Percentiles rank a stretch among this genome's conserved stretches.
phyloP scores from a whole-genome alignment of 2,113 vertebrate genomes.

The Dromiciops gliroides region DNA sequence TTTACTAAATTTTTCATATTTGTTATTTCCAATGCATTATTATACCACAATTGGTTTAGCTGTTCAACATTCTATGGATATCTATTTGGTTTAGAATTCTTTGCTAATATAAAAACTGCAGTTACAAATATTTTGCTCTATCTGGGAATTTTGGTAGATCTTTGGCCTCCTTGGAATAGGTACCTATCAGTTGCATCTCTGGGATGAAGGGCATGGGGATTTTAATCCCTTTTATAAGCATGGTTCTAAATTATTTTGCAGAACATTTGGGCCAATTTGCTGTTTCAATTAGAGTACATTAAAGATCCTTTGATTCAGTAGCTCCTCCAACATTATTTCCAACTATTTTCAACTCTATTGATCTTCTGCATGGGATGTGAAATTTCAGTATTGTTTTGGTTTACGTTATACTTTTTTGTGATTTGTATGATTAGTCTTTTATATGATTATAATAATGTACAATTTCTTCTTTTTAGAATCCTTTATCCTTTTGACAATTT shows the following conservation, averaged over 20 bases:
- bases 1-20: no score
- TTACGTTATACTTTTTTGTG: no score
- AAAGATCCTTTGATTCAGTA: no score
- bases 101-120: background rate
- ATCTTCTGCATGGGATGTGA: no score
- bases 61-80: background rate
- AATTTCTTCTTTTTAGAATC: no score
- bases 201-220: background rate
- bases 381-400: no score
- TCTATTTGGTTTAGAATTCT: background rate
- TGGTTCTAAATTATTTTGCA: background rate
- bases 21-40: background rate
- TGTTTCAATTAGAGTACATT: no score
- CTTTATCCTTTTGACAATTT: background rate
- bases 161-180: background rate
- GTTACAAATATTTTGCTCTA: background rate
- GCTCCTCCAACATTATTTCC: no score
- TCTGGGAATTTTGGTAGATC: background rate
- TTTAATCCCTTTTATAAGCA: background rate
- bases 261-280: background rate
- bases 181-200: background rate
- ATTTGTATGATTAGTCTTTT: background rate
- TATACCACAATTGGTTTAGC: background rate
- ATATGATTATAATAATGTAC: background rate
- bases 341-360: no score